Evolutionary conservation across 2,888 invertebrate species (phyloP).

Genomic region (Apodemia mormo): DNA sequence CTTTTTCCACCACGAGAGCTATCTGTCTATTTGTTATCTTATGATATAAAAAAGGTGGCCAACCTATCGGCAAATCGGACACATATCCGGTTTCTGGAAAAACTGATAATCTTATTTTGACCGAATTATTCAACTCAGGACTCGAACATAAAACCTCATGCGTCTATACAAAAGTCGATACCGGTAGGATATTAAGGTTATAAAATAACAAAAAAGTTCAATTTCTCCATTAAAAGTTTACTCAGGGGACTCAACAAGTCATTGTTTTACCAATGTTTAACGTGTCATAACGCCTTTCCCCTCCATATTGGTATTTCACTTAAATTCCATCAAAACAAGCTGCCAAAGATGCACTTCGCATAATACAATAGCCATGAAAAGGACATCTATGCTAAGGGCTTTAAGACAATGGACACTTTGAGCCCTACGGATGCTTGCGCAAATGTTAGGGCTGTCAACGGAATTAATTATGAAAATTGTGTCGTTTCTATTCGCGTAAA

Average conservation of each 20-base stretch:
- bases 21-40: background rate
- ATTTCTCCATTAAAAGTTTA: background rate
- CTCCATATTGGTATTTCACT: slow-evolving; percentile 12
- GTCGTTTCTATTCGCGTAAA: too few relatives aligned
- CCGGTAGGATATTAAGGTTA: background rate
- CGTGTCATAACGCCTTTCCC: slow-evolving; percentile 4
- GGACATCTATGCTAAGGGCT: slow-evolving; percentile 32
- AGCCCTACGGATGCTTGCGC: slow-evolving; percentile 18
- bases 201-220: too few relatives aligned
- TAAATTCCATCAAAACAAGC: slow-evolving; percentile 12
- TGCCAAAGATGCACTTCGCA: slow-evolving; percentile 11
- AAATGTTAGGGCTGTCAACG: slow-evolving; percentile 2
- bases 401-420: slow-evolving; percentile 33
- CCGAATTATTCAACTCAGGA: background rate
- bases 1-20: too few relatives aligned
- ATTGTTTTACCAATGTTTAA: background rate
- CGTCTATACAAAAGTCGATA: background rate
- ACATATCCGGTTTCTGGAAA: too few relatives aligned
- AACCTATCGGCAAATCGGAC: too few relatives aligned
- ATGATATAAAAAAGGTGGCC: too few relatives aligned
- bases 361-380: slow-evolving; percentile 25
- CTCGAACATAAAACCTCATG: background rate
- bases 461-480: background rate
- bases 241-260: background rate
- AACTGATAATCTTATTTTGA: background rate